phyloP scores from a whole-genome alignment of 2,888 invertebrate species.

The Diarsia rubi region DNA sequence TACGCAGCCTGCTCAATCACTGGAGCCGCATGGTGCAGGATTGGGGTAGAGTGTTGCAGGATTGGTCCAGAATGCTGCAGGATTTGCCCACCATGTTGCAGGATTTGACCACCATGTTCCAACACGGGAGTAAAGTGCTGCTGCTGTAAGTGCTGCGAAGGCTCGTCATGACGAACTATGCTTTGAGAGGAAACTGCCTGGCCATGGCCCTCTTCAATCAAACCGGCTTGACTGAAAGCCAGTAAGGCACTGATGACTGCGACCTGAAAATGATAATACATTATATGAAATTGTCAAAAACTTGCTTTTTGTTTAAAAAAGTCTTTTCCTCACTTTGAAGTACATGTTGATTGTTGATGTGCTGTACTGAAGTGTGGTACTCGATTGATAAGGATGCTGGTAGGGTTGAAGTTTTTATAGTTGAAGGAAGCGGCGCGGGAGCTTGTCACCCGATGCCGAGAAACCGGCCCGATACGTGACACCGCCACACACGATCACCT shows the following conservation, averaged over 20 bases:
- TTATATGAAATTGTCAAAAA: neutral
- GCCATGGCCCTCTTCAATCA: slow-evolving; percentile 80
- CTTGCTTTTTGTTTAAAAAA: slow-evolving; percentile 19
- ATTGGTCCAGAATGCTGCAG: slow-evolving; percentile 65
- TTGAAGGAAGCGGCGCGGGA: slow-evolving; percentile 74
- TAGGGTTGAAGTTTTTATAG: slow-evolving; percentile 87
- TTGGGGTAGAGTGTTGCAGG: slow-evolving; percentile 66
- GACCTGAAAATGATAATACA: slow-evolving; percentile 77
- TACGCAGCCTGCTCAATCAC: slow-evolving; percentile 66
- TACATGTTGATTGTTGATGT: slow-evolving; percentile 87
- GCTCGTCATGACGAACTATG: slow-evolving; percentile 84
- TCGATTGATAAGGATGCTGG: slow-evolving; percentile 83
- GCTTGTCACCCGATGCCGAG: slow-evolving; percentile 81
- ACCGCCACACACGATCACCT: slow-evolving; percentile 84
- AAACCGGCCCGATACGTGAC: slow-evolving; percentile 87
- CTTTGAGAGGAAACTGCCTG: slow-evolving; percentile 87
- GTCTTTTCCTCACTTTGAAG: slow-evolving; percentile 81
- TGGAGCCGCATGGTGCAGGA: slow-evolving; percentile 69
- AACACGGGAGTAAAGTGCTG: slow-evolving; percentile 72
- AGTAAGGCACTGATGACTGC: slow-evolving; percentile 83
- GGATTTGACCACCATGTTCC: slow-evolving; percentile 64
- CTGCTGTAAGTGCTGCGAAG: slow-evolving; percentile 70
- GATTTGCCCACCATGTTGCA: slow-evolving; percentile 62
- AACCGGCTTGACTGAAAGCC: slow-evolving; percentile 86
- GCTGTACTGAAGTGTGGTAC: slow-evolving; percentile 78